A percentile compares a stretch with the other conserved stretches of the same genome.
phyloP scores from a whole-genome alignment of 1,140 invertebrate genomes.

The Acyrthosiphon pisum region DNA sequence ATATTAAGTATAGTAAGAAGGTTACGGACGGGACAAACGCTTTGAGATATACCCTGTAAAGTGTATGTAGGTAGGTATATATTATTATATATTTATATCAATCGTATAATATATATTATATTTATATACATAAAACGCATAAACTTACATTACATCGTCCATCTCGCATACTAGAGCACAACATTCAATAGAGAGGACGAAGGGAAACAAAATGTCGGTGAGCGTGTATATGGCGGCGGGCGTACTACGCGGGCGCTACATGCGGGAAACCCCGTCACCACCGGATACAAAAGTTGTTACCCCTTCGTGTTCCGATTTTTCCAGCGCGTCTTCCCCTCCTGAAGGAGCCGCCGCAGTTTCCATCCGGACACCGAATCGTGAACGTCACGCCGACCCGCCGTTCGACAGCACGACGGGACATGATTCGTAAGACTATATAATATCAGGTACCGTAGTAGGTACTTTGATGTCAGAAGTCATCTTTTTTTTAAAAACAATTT shows the following conservation, averaged over 20 bases:
- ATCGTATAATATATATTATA: not conserved
- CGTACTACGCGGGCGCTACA: slow-evolving; percentile 37
- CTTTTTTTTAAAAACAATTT: not conserved
- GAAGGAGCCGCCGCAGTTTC: not conserved
- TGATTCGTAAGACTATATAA: slow-evolving; percentile 30
- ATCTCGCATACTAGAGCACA: not conserved
- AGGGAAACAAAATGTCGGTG: slow-evolving; percentile 32
- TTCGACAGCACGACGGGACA: slow-evolving; percentile 24
- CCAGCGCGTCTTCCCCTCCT: not conserved
- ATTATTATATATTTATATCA: too few species aligned
- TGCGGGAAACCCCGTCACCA: slow-evolving; percentile 42
- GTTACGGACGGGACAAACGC: not conserved
- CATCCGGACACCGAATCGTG: not conserved
- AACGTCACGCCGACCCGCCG: not conserved
- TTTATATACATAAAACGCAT: not conserved
- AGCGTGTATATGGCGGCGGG: not conserved
- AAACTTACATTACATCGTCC: not conserved
- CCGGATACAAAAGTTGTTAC: slow-evolving; percentile 45
- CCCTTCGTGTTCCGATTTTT: slow-evolving; percentile 44
- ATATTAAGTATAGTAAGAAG: not conserved
- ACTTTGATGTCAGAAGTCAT: not conserved
- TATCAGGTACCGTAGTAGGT: slow-evolving; percentile 1
- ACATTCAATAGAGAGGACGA: slow-evolving; percentile 2
- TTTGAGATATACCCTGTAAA: not conserved
- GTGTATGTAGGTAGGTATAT: not conserved